Evolutionary conservation across 2,797 vertebrate genomes (phyloP).

Genomic region (Acanthopagrus latus): DNA sequence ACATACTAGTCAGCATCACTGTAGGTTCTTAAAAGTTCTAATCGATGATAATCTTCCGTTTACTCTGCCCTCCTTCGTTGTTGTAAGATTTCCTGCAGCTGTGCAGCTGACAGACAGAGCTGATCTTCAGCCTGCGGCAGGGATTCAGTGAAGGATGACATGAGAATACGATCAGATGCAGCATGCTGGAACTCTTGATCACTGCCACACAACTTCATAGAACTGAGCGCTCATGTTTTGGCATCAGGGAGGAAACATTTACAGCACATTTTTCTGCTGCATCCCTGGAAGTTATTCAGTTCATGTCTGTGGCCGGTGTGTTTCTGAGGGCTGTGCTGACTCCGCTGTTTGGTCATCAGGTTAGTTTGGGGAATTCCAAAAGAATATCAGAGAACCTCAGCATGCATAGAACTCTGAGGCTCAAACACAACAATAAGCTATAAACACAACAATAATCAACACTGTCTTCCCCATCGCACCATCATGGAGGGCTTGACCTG

Average conservation of each 20-base stretch:
- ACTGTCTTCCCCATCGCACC: too few relatives aligned
- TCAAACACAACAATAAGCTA: too few relatives aligned
- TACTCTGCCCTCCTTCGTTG: constrained; percentile 26
- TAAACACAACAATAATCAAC: background rate
- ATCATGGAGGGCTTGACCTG: too few relatives aligned
- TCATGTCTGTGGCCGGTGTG: background rate
- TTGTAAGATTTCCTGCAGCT: constrained; percentile 28
- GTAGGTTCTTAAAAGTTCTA: constrained; percentile 55
- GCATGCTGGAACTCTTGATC: background rate
- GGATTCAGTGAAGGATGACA: constrained; percentile 20
- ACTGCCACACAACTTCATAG: background rate
- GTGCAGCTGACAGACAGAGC: constrained; percentile 32
- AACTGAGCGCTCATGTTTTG: background rate
- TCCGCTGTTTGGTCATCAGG: background rate
- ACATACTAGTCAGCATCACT: constrained; percentile 59
- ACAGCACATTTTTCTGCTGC: background rate
- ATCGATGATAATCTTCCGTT: constrained; percentile 54
- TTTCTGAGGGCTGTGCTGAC: constrained; percentile 9
- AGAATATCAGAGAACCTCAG: background rate
- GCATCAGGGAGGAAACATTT: background rate
- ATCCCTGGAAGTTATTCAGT: background rate
- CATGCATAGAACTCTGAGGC: background rate
- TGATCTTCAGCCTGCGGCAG: constrained; percentile 21
- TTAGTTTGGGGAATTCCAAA: background rate
- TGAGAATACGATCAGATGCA: constrained; percentile 15